Base-by-base conservation (phyloP, 2,888 invertebrate species). In the Catocala nupta region DNA sequence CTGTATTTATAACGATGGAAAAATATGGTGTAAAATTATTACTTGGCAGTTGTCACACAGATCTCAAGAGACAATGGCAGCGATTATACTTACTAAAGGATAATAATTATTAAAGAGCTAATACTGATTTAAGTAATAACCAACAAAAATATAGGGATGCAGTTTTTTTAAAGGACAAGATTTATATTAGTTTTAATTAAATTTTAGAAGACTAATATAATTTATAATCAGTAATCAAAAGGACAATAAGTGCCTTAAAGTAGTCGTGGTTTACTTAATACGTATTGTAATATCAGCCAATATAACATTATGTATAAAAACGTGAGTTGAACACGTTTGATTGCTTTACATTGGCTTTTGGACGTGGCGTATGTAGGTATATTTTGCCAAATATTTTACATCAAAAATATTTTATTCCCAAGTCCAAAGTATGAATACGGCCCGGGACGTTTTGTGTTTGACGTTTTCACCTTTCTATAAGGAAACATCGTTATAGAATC, bases 401-500 rank as follows among this genome's bases (percentile, higher is more conserved):
- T 33, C 34, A 61, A 47, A 68, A 45, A 69, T 60, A 58, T 63
- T 71, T 62, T 59, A 55, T 58, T 48, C 54, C 47, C 72, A 53
- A 54, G 57, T 59, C 36, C 39, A 34, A 44, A 60, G 45, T 55
- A 55, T 61, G 68, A 65, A 68, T 66, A 58, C 11, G 51, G 45
- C 10, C 5, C 48, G 58, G 55, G 33, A 44, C 11, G 34, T 59
- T 59, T 66, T 75, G 69, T 69, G 47, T 71, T 69, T 74, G 72
- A 72, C 72, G 69, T 72, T 72, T 70, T 63, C 70, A 70, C 75
- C 63, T 72, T 65, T 53, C 34, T 67, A 9, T 59, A 63, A 52
- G 57, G 72, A 72, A 75, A 72, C 75, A 66, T 66, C 75, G 63
- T 75, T 75, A 63, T 48, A 12, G 68, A 68, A 71, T 73, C 63